Percentiles rank a stretch among this genome's conserved stretches.
Evolutionary conservation across 2,113 vertebrate species (phyloP).

Genomic region (Aegithalos caudatus): DNA sequence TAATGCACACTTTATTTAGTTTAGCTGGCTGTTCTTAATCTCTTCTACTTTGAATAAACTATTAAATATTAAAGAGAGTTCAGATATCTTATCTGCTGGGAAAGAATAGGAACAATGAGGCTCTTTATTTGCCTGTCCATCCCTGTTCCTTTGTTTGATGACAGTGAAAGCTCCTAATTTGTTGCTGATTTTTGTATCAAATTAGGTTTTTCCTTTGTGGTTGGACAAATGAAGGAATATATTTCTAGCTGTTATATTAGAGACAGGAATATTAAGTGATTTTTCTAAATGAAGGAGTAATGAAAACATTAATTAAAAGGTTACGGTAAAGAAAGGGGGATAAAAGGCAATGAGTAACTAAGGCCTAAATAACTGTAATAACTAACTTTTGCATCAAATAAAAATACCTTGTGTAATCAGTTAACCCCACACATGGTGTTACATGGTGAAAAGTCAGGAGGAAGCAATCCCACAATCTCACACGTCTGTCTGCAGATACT

Average conservation of each 20-base stretch:
- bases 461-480: neutral
- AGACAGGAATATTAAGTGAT: neutral
- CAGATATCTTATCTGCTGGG: neutral
- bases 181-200: neutral
- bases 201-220: neutral
- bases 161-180: neutral
- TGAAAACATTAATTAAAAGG: neutral
- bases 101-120: neutral
- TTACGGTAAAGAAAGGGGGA: neutral
- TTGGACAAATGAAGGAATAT: neutral
- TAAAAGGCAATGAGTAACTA: neutral
- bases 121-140: neutral
- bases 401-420: neutral
- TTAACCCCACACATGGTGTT: neutral
- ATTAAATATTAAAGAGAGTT: constrained; percentile 3
- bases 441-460: neutral
- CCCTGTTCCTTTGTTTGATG: neutral
- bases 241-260: neutral
- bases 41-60: neutral
- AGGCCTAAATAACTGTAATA: neutral
- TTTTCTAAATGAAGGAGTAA: neutral
- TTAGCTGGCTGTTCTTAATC: neutral
- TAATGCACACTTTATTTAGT: neutral
- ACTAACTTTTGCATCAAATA: neutral
- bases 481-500: neutral